Evolutionary conservation across 1,140 invertebrate species (phyloP).

Genomic region (Pseudomyrmex flavicornis): DNA sequence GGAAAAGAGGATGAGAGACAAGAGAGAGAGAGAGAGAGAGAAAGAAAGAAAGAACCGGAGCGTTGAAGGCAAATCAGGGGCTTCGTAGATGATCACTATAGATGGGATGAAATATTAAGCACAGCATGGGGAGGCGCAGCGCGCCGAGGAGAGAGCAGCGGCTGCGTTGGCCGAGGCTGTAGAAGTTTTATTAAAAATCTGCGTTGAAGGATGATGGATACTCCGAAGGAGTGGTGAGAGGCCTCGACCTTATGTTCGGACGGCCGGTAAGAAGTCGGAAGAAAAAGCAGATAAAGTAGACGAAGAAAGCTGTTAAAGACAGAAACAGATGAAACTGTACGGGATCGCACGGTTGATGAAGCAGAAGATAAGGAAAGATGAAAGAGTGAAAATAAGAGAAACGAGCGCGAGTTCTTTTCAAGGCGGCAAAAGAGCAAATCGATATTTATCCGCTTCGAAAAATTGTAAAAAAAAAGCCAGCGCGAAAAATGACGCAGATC

Average conservation of each 20-base stretch:
- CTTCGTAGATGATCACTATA: slow-evolving; percentile 73
- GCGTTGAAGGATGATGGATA: slow-evolving; percentile 74
- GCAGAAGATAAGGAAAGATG: slow-evolving; percentile 48
- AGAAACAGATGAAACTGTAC: slow-evolving; percentile 60
- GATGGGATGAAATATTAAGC: slow-evolving; percentile 76
- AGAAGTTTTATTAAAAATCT: slow-evolving; percentile 77
- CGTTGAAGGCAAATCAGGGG: slow-evolving; percentile 72
- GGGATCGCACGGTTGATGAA: slow-evolving; percentile 58
- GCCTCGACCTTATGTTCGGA: slow-evolving; percentile 53
- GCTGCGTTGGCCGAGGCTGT: slow-evolving; percentile 63
- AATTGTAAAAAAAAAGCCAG: slow-evolving; percentile 33
- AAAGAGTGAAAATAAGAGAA: slow-evolving; percentile 58
- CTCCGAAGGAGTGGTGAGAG: slow-evolving; percentile 55
- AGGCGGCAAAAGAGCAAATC: slow-evolving; percentile 36
- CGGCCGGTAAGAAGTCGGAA: slow-evolving; percentile 51
- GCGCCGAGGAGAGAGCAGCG: slow-evolving; percentile 47
- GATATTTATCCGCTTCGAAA: slow-evolving; percentile 48
- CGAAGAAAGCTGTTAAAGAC: slow-evolving; percentile 52
- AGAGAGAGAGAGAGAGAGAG: neutral
- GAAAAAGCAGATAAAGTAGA: slow-evolving; percentile 59
- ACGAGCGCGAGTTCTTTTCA: slow-evolving; percentile 38
- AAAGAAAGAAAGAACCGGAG: neutral
- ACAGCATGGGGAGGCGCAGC: slow-evolving; percentile 47
- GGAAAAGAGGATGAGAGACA: slow-evolving; percentile 4
- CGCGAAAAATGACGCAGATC: neutral